These are phyloP conservation scores for Pseudococcus longispinus DNA, from an alignment of 2,888 invertebrate species.

Conservation along the genomic window DNA sequence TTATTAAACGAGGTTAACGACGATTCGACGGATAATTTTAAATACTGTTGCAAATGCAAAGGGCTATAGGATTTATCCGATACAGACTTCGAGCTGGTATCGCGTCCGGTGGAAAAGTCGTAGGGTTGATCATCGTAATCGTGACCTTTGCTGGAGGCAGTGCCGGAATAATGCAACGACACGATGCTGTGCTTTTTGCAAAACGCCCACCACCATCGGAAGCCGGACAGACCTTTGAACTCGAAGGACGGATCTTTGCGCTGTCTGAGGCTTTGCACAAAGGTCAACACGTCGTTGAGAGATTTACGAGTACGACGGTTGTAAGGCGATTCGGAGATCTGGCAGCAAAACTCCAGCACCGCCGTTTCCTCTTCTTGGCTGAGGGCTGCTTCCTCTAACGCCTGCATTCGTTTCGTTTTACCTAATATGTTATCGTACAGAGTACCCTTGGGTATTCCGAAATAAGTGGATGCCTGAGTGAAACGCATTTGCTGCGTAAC, in stretches of 20 bases:
- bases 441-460: conserved; percentile 78
- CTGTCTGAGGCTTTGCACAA: conserved; percentile 71
- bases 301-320: conserved; percentile 77
- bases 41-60: conserved; percentile 31
- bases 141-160: neutral
- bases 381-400: conserved; percentile 74
- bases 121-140: conserved; percentile 17
- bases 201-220: conserved; percentile 84
- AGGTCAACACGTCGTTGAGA: conserved; percentile 69
- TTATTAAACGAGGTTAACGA: neutral
- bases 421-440: conserved; percentile 80
- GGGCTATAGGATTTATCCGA: neutral
- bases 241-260: conserved; percentile 71
- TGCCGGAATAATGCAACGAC: conserved; percentile 67
- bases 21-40: conserved; percentile 49
- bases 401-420: conserved; percentile 78
- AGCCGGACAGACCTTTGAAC: conserved; percentile 75
- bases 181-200: conserved; percentile 80
- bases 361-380: conserved; percentile 70
- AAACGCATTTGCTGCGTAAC: conserved; percentile 79
- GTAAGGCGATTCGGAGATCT: conserved; percentile 73
- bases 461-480: conserved; percentile 75
- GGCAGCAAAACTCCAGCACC: conserved; percentile 77
- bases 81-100: neutral
- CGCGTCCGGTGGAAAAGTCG: conserved; percentile 40